phyloP scores from a whole-genome alignment of 1,140 invertebrate species.

The Trypoxylus dichotomus region DNA sequence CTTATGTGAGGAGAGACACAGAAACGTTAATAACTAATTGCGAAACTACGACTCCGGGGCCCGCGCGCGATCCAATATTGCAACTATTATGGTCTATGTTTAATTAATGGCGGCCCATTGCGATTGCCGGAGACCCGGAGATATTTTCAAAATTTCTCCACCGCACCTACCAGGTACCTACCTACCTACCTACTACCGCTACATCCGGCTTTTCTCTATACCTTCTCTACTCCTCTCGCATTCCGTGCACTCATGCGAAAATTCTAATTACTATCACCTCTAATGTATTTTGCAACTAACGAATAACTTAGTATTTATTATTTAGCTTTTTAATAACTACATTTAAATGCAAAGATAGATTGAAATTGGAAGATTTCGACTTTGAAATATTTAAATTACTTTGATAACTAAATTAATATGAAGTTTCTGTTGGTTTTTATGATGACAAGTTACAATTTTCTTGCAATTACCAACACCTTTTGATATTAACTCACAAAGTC shows the following conservation, averaged over 20 bases:
- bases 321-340: too few species aligned
- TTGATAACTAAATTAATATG: too few species aligned
- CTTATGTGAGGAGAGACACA: conserved; percentile 30
- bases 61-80: conserved; percentile 25
- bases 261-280: neutral
- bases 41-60: conserved; percentile 28
- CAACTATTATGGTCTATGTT: conserved; percentile 24
- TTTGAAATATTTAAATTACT: too few species aligned
- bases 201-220: neutral
- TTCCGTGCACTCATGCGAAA: neutral
- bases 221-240: neutral
- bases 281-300: too few species aligned
- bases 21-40: conserved; percentile 32
- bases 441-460: too few species aligned
- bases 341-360: too few species aligned
- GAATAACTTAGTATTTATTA: too few species aligned
- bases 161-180: neutral
- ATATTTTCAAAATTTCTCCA: conserved; percentile 22
- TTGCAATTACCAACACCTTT: too few species aligned
- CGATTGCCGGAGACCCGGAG: conserved; percentile 1
- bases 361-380: too few species aligned
- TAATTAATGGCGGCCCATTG: conserved; percentile 24
- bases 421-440: too few species aligned
- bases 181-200: neutral
- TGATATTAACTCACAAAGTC: too few species aligned